Evolutionary conservation across 2,113 vertebrate species (phyloP).

Genomic region (Cephalopholis sonnerati): DNA sequence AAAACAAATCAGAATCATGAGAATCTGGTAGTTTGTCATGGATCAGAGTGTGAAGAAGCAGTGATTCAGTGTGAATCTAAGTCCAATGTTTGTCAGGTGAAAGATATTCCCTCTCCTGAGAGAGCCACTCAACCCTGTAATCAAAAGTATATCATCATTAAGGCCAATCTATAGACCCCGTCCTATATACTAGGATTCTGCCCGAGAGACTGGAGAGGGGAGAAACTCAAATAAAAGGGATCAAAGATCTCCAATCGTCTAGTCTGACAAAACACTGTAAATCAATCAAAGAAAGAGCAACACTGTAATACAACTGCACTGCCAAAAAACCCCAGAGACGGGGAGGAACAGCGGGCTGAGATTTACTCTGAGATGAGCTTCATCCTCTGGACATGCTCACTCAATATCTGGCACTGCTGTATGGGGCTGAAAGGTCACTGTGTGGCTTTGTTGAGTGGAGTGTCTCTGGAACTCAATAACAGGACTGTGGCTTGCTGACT

Average conservation of each 20-base stretch:
- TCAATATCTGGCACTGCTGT: slow-evolving; percentile 64
- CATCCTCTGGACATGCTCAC: slow-evolving; percentile 61
- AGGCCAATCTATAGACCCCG: slow-evolving; percentile 22
- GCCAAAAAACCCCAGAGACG: slow-evolving; percentile 41
- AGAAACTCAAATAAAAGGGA: slow-evolving; percentile 52
- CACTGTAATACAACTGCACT: slow-evolving; percentile 17
- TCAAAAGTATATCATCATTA: slow-evolving; percentile 49
- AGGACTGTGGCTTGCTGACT: slow-evolving; percentile 52
- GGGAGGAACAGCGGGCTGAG: slow-evolving; percentile 29
- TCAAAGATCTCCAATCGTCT: slow-evolving; percentile 43
- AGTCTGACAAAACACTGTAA: slow-evolving; percentile 56
- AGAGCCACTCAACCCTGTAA: slow-evolving; percentile 20
- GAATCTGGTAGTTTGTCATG: background rate
- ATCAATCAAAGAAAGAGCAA: slow-evolving; percentile 68
- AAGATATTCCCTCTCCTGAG: slow-evolving; percentile 36
- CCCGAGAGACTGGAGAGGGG: slow-evolving; percentile 27
- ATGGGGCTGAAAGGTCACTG: slow-evolving; percentile 64
- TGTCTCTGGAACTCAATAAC: slow-evolving; percentile 61
- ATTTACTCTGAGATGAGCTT: slow-evolving; percentile 60
- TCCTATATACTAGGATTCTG: background rate
- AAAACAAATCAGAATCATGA: background rate
- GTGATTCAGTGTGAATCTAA: background rate
- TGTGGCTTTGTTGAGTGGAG: slow-evolving; percentile 61
- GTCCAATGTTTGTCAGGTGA: background rate
- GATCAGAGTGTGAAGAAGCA: background rate